Percentiles rank a stretch among this genome's conserved stretches.
phyloP scores from a whole-genome alignment of 2,888 invertebrate genomes.

The Tipula lateralis region DNA sequence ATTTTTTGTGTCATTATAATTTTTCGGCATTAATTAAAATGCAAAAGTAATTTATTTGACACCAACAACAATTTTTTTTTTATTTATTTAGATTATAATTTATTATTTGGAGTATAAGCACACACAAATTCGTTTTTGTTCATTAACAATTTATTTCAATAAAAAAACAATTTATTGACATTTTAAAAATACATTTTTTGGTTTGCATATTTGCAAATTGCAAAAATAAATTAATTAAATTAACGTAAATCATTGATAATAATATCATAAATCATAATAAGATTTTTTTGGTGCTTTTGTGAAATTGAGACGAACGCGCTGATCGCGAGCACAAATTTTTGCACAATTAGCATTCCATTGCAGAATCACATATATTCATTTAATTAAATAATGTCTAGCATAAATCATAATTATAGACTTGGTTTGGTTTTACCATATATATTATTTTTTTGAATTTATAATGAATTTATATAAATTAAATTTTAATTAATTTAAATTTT shows the following conservation, averaged over 20 bases:
- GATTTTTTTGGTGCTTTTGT: background rate
- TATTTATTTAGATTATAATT: background rate
- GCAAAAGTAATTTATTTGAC: background rate
- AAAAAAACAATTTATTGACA: background rate
- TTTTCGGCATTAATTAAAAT: background rate
- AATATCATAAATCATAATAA: background rate
- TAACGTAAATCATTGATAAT: background rate
- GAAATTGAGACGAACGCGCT: background rate
- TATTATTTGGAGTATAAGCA: background rate
- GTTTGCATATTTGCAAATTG: background rate
- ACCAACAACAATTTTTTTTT: background rate
- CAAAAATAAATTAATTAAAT: background rate
- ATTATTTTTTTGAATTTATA: background rate
- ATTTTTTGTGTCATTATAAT: background rate
- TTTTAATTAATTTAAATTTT: slow-evolving; percentile 6
- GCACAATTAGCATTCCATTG: background rate
- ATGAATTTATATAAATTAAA: background rate
- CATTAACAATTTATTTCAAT: background rate
- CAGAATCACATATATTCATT: background rate
- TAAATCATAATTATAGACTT: background rate
- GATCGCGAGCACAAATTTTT: background rate
- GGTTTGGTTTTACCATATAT: background rate
- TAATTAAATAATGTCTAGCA: background rate
- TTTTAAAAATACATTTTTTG: background rate
- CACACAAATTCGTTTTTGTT: background rate